Percentiles rank a stretch among this genome's conserved stretches.
These are phyloP conservation scores for Oceanodroma leucorhoa DNA, from an alignment of 2,797 vertebrate genomes.

Conservation along the genomic window DNA sequence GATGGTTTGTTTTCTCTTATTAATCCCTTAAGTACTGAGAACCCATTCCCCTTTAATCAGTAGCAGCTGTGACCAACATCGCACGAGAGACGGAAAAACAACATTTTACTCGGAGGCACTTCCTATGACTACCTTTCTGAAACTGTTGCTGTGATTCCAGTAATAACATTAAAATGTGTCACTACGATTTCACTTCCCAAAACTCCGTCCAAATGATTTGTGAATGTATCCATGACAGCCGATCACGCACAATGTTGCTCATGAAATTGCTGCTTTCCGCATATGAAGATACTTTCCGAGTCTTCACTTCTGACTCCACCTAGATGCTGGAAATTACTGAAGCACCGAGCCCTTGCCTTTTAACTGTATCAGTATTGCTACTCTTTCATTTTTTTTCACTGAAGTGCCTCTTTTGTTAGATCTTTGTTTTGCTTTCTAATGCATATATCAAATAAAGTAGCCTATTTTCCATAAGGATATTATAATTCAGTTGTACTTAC, in stretches of 20 bases:
- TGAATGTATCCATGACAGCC: not conserved
- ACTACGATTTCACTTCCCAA: not conserved
- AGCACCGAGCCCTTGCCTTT: not conserved
- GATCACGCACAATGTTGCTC: not conserved
- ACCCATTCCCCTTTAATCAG: conserved; percentile 13
- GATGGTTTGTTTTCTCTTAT: conserved; percentile 28
- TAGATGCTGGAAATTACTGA: not conserved
- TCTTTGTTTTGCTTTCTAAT: not conserved
- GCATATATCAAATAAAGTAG: not conserved
- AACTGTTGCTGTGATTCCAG: not conserved
- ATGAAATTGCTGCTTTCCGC: not conserved
- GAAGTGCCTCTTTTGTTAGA: not conserved
- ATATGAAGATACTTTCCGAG: not conserved
- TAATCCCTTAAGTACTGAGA: conserved; percentile 24
- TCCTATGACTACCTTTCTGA: not conserved
- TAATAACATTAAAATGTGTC: not conserved
- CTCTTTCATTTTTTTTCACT: not conserved
- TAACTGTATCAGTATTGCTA: not conserved
- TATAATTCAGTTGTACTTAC: not conserved
- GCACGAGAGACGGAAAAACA: not conserved
- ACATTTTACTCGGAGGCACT: not conserved
- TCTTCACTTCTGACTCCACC: not conserved
- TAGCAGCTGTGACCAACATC: not conserved
- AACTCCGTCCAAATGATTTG: not conserved
- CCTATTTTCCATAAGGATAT: not conserved